Base-by-base conservation (phyloP, 2,888 invertebrate species). In the Meteorus cinctellus region DNA sequence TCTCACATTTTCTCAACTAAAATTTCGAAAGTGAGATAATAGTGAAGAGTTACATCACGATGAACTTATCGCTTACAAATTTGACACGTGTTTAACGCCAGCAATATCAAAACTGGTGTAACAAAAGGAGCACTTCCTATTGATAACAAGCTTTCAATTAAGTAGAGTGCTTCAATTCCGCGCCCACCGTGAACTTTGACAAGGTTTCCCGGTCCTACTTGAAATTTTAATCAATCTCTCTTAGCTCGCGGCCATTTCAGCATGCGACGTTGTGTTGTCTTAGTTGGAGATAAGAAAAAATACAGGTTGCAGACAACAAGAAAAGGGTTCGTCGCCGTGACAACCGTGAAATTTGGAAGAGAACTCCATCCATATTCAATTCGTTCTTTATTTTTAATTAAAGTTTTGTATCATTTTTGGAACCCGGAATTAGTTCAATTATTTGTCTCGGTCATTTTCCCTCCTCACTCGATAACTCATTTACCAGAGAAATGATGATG, bases 131-230 rank as follows among this genome's bases (percentile, higher is more conserved):
- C 74, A 78, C 76, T 74, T 78, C 67, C 63, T 74, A 74, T 41
- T 75, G 78, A 76, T 77, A 80, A 77, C 77, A 72, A 73, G 77
- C 80, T 81, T 83, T 82, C 83, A 84, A 84, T 84, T 84, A 84
- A 82, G 83, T 81, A 80, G 82, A 81, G 81, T 81, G 80, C 79
- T 69, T 68, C 75, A 72, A 70, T 74, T 77, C 76, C 63, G 74
- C 62, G 68, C 73, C 2, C 74, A 48, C 31, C 66, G 67, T 75
- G 62, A 67, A 70, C 77, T 79, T 79, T 78, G 79, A 78, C 78
- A 77, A 81, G 70, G 76, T 78, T 74, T 76, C 71, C 75, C 69
- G 69, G 72, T 77, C 73, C 77, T 55, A 70, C 77, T 77, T 77
- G 55, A 81, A 81, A 81, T 81, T 81, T 81, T 79, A 79, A 81